Evolutionary conservation across 2,888 invertebrate species (phyloP).

Genomic region (Stratiomys singularior): DNA sequence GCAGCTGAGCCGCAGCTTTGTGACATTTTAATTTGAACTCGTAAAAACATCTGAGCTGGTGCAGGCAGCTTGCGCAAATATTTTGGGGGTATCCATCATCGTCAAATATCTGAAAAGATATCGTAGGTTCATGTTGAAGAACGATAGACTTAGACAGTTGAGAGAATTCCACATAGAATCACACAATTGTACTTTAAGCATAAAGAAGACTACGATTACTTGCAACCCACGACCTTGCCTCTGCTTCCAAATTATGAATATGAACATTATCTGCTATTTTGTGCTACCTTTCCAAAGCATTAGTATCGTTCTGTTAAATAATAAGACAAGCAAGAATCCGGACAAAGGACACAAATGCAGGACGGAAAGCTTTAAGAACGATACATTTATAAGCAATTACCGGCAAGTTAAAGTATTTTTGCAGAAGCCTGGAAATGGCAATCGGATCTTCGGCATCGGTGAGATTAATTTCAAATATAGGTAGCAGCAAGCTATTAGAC

Average conservation of each 20-base stretch:
- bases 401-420: background rate
- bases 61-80: background rate
- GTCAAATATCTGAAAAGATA: background rate
- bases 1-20: background rate
- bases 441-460: background rate
- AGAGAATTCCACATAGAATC: no score
- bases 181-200: no score
- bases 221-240: no score
- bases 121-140: background rate
- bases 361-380: no score
- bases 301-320: no score
- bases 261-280: no score
- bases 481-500: background rate
- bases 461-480: background rate
- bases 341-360: no score
- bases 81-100: background rate
- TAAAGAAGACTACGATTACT: no score
- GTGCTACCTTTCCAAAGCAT: no score
- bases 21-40: constrained; percentile 11
- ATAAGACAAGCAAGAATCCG: no score
- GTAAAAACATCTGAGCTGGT: background rate
- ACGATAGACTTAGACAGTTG: no score
- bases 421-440: background rate
- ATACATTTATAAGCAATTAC: background rate
- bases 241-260: no score